Conservation (phyloP, 2,797 vertebrate genomes). For the Thripadectes ignobilis region DNA sequence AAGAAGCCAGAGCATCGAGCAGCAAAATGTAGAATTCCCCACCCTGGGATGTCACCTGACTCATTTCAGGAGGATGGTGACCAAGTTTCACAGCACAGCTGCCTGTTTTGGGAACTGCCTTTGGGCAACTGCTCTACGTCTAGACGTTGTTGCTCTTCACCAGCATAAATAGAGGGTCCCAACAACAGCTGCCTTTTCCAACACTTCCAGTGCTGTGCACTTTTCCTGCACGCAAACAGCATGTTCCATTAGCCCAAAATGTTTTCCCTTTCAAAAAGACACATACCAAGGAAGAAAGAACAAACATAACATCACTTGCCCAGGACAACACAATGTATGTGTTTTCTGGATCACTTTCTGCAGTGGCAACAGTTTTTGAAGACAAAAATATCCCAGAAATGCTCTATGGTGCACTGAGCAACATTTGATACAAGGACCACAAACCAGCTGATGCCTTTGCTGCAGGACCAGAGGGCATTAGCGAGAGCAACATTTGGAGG, state of each 20-base stretch:
- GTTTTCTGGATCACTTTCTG: background rate
- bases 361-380: background rate
- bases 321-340: background rate
- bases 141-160: background rate
- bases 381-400: background rate
- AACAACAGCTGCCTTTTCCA: background rate
- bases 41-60: rapidly evolving
- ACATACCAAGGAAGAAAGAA: background rate
- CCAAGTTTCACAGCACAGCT: background rate
- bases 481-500: background rate
- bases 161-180: background rate
- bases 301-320: background rate
- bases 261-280: background rate
- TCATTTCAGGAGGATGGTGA: background rate
- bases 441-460: background rate
- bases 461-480: background rate
- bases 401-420: background rate
- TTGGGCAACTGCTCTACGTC: background rate
- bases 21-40: background rate
- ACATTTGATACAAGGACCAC: background rate
- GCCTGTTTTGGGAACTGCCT: background rate
- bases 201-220: rapidly evolving
- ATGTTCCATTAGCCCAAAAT: background rate
- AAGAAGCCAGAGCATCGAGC: background rate
- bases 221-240: background rate